These are phyloP conservation scores for Drosophila leonis DNA, from an alignment of 2,888 invertebrate species.

Conservation along the genomic window DNA sequence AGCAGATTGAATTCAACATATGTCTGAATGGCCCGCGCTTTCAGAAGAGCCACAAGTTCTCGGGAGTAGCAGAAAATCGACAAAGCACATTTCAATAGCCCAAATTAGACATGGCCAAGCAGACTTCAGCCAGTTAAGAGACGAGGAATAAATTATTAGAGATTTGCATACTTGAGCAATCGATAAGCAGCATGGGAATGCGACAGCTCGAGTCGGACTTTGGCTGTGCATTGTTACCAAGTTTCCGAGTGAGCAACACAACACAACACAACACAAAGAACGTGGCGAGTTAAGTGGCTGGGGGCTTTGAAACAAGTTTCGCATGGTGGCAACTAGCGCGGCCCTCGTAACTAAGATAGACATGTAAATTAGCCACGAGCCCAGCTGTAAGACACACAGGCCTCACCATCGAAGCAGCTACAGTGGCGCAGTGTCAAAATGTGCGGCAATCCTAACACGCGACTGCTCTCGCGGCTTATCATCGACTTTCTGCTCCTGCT, in stretches of 20 bases:
- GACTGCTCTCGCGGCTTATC: constrained; percentile 76
- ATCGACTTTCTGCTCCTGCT: constrained; percentile 75
- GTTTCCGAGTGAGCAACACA: constrained; percentile 17
- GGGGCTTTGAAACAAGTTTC: constrained; percentile 50
- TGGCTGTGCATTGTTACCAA: constrained; percentile 31
- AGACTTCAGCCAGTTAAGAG: constrained; percentile 33
- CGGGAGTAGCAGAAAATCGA: constrained; percentile 4
- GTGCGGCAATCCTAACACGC: constrained; percentile 80
- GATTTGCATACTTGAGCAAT: constrained; percentile 70
- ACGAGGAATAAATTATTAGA: constrained; percentile 62
- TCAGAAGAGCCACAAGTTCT: constrained; percentile 3
- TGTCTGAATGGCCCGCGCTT: background rate
- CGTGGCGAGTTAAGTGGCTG: constrained; percentile 16
- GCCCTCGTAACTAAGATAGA: constrained; percentile 36
- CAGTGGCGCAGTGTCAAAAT: constrained; percentile 62
- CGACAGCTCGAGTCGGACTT: constrained; percentile 18
- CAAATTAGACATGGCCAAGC: constrained; percentile 12
- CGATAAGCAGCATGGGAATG: constrained; percentile 52
- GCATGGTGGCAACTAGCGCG: constrained; percentile 9
- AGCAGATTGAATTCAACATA: background rate
- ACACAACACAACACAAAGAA: constrained; percentile 30
- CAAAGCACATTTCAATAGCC: constrained; percentile 8
- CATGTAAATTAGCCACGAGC: constrained; percentile 51
- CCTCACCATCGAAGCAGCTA: constrained; percentile 1
- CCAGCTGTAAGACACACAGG: constrained; percentile 24